Evolutionary conservation across 2,888 invertebrate species (phyloP), one percentile per base, ranked within the genome.

Genomic region (Adelphocoris suturalis): DNA sequence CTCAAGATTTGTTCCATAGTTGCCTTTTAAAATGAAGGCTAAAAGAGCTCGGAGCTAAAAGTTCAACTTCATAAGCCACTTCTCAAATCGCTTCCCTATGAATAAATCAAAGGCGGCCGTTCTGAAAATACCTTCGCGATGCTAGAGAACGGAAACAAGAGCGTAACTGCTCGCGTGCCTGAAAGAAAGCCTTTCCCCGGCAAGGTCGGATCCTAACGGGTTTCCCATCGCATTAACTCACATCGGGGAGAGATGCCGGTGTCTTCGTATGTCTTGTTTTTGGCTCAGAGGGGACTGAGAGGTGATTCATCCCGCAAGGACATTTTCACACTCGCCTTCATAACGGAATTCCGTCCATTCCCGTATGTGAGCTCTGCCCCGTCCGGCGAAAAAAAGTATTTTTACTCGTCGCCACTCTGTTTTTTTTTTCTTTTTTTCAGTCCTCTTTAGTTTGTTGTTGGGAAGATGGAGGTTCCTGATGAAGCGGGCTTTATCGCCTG

Each of bases 161-260:
- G 68, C 68, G 27, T 13, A 2, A n/a, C 7, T 12, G 68, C 68
- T 68, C 68, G 68, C 68, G 68, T 68, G 68, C 23, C 68, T 23
- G 68, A 23, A 68, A 68, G 68, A 68, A 68, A 68, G 68, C 23
- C 68, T 68, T 68, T 68, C 68, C 68, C 23, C 68, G 68, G 68
- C 68, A 68, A 68, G 68, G 68, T 68, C 68, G 68, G 19, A 68
- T 68, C 68, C 68, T 68, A 68, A 68, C 68, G 68, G 68, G 68
- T 68, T 68, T 68, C 68, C 27, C 68, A 68, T 68, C 68, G 68
- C 68, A 68, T 68, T 68, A 68, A 19, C 68, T 68, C 68, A 68
- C 68, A 23, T 68, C 68, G 23, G 68, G 61, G 23, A 68, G 68
- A 68, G 27, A 68, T 12, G 68, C 68, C 68, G 68, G 23, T 68